A percentile compares a stretch with the other conserved stretches of the same genome.
Conservation (phyloP, 2,888 invertebrate species). For the Phortica okadai region DNA sequence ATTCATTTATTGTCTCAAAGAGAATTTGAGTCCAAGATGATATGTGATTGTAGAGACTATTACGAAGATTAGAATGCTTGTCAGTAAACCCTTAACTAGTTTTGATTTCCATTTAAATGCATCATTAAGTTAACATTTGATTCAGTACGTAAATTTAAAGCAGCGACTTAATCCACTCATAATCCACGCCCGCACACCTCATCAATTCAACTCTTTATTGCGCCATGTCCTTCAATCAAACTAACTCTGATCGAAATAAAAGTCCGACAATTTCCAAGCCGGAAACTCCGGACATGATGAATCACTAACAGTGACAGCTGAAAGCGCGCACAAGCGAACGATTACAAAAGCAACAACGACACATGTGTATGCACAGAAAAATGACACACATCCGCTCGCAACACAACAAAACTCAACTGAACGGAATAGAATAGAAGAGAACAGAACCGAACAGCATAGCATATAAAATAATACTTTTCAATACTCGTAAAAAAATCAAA, state of each 20-base stretch:
- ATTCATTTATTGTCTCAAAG: too few species aligned
- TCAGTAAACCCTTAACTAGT: too few species aligned
- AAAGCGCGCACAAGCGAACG: not conserved
- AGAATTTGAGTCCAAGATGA: too few species aligned
- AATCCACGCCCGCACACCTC: too few species aligned
- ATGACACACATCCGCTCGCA: too few species aligned
- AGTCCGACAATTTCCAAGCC: not conserved
- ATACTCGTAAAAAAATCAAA: conserved; percentile 23
- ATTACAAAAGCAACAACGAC: not conserved
- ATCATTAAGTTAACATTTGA: too few species aligned
- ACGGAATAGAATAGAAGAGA: not conserved
- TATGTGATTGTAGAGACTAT: too few species aligned
- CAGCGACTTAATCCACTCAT: too few species aligned
- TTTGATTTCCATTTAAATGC: too few species aligned
- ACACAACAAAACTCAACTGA: not conserved
- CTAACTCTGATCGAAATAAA: not conserved
- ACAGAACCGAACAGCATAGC: not conserved
- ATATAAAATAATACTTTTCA: conserved; percentile 21
- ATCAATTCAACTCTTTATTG: too few species aligned
- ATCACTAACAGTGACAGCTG: not conserved
- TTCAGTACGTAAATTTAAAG: too few species aligned
- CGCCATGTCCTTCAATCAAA: not conserved
- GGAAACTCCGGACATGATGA: conserved; percentile 7
- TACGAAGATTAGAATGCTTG: too few species aligned
- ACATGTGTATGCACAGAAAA: not conserved